Evolutionary conservation across 2,888 invertebrate species (phyloP), one percentile per base, ranked within the genome.

Genomic region (Amiota minor): DNA sequence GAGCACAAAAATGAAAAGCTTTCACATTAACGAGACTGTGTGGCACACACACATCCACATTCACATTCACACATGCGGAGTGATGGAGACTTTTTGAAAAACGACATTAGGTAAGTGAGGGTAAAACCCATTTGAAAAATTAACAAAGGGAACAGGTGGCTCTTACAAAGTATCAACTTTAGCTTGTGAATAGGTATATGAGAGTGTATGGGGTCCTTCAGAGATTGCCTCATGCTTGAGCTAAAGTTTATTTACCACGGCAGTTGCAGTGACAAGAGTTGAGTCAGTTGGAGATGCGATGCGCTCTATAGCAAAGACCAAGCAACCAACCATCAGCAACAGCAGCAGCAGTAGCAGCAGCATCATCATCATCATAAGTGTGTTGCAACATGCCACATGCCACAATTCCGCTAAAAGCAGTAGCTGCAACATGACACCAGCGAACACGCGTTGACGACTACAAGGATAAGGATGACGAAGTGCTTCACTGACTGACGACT

Each of bases 111-210:
- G 16, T 59, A 59, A 16, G 16, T 71, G 23, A 16, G 20, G 55
- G 67, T 69, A 72, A 76, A 76, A 76, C 72, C 79, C 87, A 86
- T 86, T 85, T 85, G 77, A 79, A 74, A 85, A 85, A 86, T 85
- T 85, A 85, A 85, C 78, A 80, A 81, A 83, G 79, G 75, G 74
- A 79, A 75, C 79, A 83, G 81, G 77, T 84, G 79, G 74, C 49
- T 18, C 16, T 12, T 73, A 55, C 70, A 53, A 67, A 68, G 67
- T 35, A 50, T 50, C n/a, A 23, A 64, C 46, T 16, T 35, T 18
- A 20, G 61, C 20, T 61, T 71, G 70, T 72, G 35, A 67, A 65
- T 53, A 61, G n/a, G 73, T 64, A 72, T 70, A 71, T 65, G 35
- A 35, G 35, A 35, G 35, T 35, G 35, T 35, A 35, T 35, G 35